Evolutionary conservation across 2,113 vertebrate species (phyloP), one percentile per base, ranked within the genome.

Genomic region (Colossoma macropomum): DNA sequence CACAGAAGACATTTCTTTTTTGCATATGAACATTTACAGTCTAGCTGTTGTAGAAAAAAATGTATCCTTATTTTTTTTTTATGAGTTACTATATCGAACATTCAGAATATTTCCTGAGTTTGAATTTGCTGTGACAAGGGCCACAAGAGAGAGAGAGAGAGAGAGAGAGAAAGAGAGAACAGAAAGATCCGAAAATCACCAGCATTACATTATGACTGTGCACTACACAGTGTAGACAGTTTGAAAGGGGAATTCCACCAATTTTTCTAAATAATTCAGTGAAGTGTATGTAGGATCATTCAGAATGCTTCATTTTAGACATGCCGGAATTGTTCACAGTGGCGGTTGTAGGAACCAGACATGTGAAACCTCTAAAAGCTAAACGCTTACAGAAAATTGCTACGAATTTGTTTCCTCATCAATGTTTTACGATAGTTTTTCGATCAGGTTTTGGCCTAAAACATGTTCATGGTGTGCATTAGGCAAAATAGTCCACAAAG

Each of bases 91-190:
- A 94, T 93, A 96, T 95, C 96, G 95, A 98, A 99, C 97, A 99
- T 99, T 99, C 97, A 97, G 96, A 98, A 95, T 93, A 96, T 96
- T 97, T 99, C 98, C 98, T 99, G 98, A 99, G 98, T 97, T 98
- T 97, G 95, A 96, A 93, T 97, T 94, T 81, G 91, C 95, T 96
- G 96, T 98, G 98, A 97, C 96, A 88, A 95, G 95, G 94, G 96
- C 95, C 97, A 97, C 96, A 95, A 96, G 93, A 96, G 73, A 82
- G 59, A 83, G 82, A 89, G 59, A 86, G 50, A 94, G 94, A 94
- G 93, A 94, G 94, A 95, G 72, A 83, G 74, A 77, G 78, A 82
- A 34, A 82, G 93, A 95, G 92, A 94, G 63, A 95, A 95, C 93
- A 75, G 93, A 94, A 94, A 95, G 56, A 8, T 23, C 32, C 30